A percentile compares a stretch with the other conserved stretches of the same genome.
Conservation (phyloP, 2,113 vertebrate species). For the Daubentonia madagascariensis region DNA sequence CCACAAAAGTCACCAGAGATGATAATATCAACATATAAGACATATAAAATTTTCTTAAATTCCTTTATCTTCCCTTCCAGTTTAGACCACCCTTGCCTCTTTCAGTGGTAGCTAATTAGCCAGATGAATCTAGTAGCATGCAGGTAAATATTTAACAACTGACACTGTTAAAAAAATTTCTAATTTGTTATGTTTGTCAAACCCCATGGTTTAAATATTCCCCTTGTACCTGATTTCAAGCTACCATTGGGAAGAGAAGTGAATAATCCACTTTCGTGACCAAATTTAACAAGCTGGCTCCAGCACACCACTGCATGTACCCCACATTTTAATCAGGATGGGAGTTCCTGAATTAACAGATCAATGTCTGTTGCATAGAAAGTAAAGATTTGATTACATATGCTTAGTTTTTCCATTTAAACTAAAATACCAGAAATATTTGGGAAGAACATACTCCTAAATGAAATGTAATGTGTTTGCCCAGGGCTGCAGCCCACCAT, state of each 20-base stretch:
- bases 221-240: background rate
- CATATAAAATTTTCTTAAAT: background rate
- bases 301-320: background rate
- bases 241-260: background rate
- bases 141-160: background rate
- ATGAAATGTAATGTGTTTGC: background rate
- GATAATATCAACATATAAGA: background rate
- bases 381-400: background rate
- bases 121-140: background rate
- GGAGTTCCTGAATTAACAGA: background rate
- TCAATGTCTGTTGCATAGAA: background rate
- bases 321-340: background rate
- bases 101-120: background rate
- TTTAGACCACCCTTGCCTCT: background rate
- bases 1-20: background rate
- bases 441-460: slow-evolving; percentile 45
- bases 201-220: background rate
- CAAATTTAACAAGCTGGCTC: background rate
- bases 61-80: background rate
- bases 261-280: background rate
- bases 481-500: background rate
- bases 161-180: background rate
- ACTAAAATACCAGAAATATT: slow-evolving; percentile 32
- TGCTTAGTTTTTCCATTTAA: background rate
- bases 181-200: background rate